Conservation (phyloP, 2,113 vertebrate species). For the Lophotis ruficrista region DNA sequence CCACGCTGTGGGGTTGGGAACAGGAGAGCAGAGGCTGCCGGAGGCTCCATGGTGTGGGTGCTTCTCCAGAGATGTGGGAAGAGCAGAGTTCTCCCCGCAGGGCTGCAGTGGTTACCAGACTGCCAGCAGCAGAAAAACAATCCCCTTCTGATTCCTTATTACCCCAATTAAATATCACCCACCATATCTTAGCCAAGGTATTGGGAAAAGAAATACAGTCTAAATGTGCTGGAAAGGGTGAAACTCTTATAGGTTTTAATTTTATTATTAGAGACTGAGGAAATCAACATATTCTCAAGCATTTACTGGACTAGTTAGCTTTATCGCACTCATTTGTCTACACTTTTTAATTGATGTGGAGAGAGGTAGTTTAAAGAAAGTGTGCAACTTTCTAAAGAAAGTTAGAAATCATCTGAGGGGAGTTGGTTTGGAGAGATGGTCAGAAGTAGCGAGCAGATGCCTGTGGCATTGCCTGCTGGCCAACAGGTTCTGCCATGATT, state of each 20-base stretch:
- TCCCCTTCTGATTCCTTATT: neutral
- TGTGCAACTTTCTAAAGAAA: neutral
- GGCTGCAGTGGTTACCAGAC: neutral
- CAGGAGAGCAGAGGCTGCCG: fast-evolving
- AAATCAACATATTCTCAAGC: neutral
- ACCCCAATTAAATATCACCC: neutral
- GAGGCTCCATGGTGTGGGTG: neutral
- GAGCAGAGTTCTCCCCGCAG: neutral
- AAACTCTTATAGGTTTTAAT: neutral
- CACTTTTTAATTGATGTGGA: neutral
- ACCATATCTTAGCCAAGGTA: neutral
- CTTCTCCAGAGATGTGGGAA: neutral
- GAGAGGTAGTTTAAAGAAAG: neutral
- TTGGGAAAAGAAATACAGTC: neutral
- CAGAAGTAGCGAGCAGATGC: neutral
- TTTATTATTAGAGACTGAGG: neutral
- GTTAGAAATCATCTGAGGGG: neutral
- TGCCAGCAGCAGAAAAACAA: neutral
- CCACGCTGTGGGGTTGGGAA: fast-evolving
- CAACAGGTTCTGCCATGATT: neutral
- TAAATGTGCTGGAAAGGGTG: neutral
- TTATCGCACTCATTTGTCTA: neutral
- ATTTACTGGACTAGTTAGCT: neutral
- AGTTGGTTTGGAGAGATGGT: neutral
- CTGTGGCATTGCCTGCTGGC: neutral